Evolutionary conservation across 2,797 vertebrate genomes (phyloP), one percentile per base, ranked within the genome.

Genomic region (Melopsittacus undulatus): DNA sequence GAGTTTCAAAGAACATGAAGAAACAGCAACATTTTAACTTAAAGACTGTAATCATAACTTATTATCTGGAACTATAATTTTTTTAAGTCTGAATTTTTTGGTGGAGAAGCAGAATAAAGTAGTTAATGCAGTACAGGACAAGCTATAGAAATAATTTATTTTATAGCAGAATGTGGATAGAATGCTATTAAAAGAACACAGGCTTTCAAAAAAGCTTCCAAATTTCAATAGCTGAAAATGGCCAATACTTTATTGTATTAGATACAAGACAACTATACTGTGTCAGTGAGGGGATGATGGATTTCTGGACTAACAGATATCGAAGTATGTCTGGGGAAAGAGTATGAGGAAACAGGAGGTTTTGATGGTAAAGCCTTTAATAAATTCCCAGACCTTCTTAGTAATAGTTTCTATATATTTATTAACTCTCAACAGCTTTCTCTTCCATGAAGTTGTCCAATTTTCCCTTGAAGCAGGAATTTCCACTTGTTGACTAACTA

Each of bases 151-250:
- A 40, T 57, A 57, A 72, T 42, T 78, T 63, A 79, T 69, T 68
- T 91, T 81, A 68, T n/a, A 83, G 23, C 7, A 91, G 52, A 80
- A 66, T 23, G 16, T 54, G 49, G 12, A 43, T 21, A 48, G 56
- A 84, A 30, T 57, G 77, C 34, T 1, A 61, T 82, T n/a, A 73
- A 45, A 80, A 95, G 84, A 93, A 64, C 23, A 74, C 6, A 87
- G 36, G 38, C 17, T 83, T 83, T 82, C 54, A 54, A 76, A 63
- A 1, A 3, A 89, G 40, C 22, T 75, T 78, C 40, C 20, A 69
- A 83, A 92, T 82, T 87, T 90, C 36, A 92, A 40, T 24, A 83
- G 29, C 45, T 80, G 70, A 68, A 83, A 90, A 95, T 17, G 67
- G 52, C 17, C 57, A 85, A 14, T 67, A 81, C 46, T 81, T 79